Conservation (phyloP, 2,888 invertebrate genomes). For the Anorthoa munda region DNA sequence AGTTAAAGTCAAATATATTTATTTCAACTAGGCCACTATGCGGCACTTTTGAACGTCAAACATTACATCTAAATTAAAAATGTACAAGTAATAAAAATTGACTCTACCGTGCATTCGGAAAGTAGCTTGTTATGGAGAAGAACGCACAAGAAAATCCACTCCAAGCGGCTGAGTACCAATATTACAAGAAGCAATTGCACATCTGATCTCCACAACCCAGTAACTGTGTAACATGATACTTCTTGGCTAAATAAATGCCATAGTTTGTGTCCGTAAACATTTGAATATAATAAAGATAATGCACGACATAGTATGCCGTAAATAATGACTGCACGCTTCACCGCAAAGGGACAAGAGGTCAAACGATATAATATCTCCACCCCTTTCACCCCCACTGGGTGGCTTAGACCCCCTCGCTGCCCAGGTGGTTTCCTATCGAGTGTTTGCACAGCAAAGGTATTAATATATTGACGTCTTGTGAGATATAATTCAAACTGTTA, state of each 20-base stretch:
- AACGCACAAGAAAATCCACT: too few relatives aligned
- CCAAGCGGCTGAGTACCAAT: too few relatives aligned
- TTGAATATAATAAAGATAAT: conserved; percentile 26
- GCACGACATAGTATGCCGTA: conserved; percentile 4
- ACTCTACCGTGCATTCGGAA: too few relatives aligned
- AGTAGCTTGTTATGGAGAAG: too few relatives aligned
- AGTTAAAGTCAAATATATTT: too few relatives aligned
- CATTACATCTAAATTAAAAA: too few relatives aligned
- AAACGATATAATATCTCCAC: conserved; percentile 34
- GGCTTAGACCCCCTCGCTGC: conserved; percentile 12
- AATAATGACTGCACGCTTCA: conserved; percentile 29
- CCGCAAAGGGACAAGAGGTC: conserved; percentile 27
- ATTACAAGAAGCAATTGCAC: too few relatives aligned
- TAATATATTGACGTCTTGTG: conserved; percentile 18
- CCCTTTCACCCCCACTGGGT: conserved; percentile 2
- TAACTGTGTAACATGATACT: background rate
- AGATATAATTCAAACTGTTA: conserved; percentile 26
- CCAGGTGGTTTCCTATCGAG: conserved; percentile 36
- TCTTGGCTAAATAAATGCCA: background rate
- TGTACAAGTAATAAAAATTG: too few relatives aligned
- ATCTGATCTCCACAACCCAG: too few relatives aligned
- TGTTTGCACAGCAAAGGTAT: conserved; percentile 48
- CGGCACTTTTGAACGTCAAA: too few relatives aligned
- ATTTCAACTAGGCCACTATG: too few relatives aligned
- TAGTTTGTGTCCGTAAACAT: background rate